Evolutionary conservation across 2,888 invertebrate genomes (phyloP).

Genomic region (Pristionchus japonicus): DNA sequence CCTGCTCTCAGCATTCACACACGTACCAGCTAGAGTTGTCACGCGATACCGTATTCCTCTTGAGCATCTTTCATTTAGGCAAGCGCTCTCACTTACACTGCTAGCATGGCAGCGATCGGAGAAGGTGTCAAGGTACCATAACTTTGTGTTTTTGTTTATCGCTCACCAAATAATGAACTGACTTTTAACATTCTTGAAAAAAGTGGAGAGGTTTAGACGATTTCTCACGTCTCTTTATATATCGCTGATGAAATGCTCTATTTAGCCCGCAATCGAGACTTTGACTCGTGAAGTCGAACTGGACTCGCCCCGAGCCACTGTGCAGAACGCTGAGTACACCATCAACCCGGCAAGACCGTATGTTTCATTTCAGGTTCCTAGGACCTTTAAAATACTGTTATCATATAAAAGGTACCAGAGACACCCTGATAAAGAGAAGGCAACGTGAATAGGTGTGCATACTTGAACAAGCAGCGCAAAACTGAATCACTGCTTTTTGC

Average conservation of each 20-base stretch:
- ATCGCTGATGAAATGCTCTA: background rate
- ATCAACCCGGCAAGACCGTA: slow-evolving; percentile 11
- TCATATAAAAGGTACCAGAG: too few species aligned
- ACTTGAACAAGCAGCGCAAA: background rate
- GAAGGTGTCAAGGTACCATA: slow-evolving; percentile 34
- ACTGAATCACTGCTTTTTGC: slow-evolving; percentile 23
- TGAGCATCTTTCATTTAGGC: slow-evolving; percentile 4
- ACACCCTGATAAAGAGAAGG: background rate
- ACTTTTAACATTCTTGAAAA: too few species aligned
- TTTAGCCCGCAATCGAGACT: slow-evolving; percentile 22
- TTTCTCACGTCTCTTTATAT: too few species aligned
- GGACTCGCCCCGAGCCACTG: background rate
- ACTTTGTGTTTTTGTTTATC: background rate
- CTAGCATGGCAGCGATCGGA: slow-evolving; percentile 35
- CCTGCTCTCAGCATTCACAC: background rate
- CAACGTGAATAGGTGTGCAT: background rate
- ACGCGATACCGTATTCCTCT: background rate
- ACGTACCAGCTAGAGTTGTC: background rate
- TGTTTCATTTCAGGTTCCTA: background rate
- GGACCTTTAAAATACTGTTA: background rate
- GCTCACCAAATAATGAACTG: too few species aligned
- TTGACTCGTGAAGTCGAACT: slow-evolving; percentile 18
- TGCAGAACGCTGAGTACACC: background rate
- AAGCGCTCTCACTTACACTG: slow-evolving; percentile 14
- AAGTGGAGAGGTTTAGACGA: too few species aligned